Percentiles rank a stretch among this genome's conserved stretches.
Conservation (phyloP, 2,888 invertebrate species). For the Heteromurus nitidus region DNA sequence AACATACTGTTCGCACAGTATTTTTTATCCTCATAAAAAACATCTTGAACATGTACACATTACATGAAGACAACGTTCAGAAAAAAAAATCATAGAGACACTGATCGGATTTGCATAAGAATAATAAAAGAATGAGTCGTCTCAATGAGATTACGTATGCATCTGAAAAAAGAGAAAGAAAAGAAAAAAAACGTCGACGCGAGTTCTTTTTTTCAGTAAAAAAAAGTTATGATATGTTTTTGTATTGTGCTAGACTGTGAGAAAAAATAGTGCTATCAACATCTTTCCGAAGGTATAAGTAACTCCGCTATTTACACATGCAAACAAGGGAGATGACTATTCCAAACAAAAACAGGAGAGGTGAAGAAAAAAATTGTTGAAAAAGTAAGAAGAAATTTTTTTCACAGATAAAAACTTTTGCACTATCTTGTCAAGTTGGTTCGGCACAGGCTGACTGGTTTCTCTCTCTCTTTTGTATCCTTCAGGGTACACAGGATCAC, state of each 20-base stretch:
- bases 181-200: conserved; percentile 43
- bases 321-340: conserved; percentile 33
- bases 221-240: no score
- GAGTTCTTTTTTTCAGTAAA: no score
- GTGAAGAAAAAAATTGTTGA: not conserved
- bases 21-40: conserved; percentile 24
- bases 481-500: no score
- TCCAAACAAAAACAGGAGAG: not conserved
- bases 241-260: conserved; percentile 37
- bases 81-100: conserved; percentile 45
- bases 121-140: conserved; percentile 52
- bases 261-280: conserved; percentile 35
- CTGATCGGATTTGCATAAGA: conserved; percentile 65
- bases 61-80: conserved; percentile 27
- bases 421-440: conserved; percentile 34
- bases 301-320: conserved; percentile 28
- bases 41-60: conserved; percentile 26
- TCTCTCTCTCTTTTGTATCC: no score
- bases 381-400: not conserved
- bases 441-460: not conserved
- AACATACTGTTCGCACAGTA: conserved; percentile 27
- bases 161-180: conserved; percentile 43
- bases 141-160: conserved; percentile 62
- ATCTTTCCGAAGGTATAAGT: not conserved
- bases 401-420: conserved; percentile 33